Base-by-base conservation (phyloP, 1,140 invertebrate genomes). In the Holcopasites calliopsidis region DNA sequence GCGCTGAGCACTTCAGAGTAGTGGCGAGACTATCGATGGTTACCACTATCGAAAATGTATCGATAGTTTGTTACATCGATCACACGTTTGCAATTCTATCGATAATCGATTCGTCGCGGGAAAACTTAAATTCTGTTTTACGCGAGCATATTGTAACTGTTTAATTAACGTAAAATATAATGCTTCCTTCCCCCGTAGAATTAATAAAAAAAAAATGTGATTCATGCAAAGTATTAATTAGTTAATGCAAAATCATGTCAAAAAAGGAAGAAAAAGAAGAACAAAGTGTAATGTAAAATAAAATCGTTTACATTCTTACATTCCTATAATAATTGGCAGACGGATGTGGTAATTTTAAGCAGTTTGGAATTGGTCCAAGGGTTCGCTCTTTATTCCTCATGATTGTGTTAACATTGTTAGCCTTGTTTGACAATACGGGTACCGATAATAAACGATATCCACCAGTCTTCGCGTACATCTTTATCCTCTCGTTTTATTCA, bases 351-450 rank as follows among this genome's bases (percentile, higher is more conserved):
- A 76, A n/a, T 40, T 81, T 79, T 58, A 80, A 76, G 60, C 71
- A 18, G 58, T 76, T 81, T 80, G 60, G 31, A 75, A 75, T 81
- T 81, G 77, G 79, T 81, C 79, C 77, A 80, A 81, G 60, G 60
- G 55, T 76, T 74, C 54, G 60, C 65, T 65, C 42, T 77, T 70
- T 80, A 81, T 80, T 81, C 60, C 57, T 76, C 52, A 57, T 66
- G 13, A 61, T 79, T 50, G 52, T 49, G 33, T 65, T 74, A 64
- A 79, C 76, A 68, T 47, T 11, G 16, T 74, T 40, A 54, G 16
- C 38, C 6, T 33, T 21, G 44, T 10, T 26, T 62, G 16, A 40
- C 28, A n/a, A 65, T 58, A 60, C 42, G 18, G 23, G 3, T n/a
- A 11, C 58, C 61, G 42, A 78, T 28, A 65, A 47, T 52, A 55